A percentile compares a stretch with the other conserved stretches of the same genome.
Conservation (phyloP, 2,888 invertebrate genomes). For the Epinotia bilunana region DNA sequence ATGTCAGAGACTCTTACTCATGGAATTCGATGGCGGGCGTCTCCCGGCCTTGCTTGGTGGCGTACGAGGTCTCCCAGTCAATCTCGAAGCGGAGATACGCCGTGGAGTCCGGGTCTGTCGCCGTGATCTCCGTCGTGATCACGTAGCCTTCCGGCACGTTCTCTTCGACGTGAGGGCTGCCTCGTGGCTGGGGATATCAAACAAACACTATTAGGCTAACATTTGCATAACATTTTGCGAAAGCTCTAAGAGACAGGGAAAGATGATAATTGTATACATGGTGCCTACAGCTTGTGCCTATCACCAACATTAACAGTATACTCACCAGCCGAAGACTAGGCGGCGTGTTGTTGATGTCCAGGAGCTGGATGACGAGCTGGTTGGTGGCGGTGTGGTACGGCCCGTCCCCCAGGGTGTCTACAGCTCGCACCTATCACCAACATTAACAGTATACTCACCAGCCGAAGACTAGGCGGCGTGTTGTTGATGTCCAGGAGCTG, state of each 20-base stretch:
- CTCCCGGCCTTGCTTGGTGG: constrained; percentile 83
- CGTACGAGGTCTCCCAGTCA: constrained; percentile 84
- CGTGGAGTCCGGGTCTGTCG: constrained; percentile 85
- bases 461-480: too few species aligned
- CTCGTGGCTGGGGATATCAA: constrained; percentile 67
- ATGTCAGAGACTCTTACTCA: constrained; percentile 56
- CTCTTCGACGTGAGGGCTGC: constrained; percentile 81
- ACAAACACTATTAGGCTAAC: not conserved
- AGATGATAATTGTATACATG: not conserved
- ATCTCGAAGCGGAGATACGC: constrained; percentile 84
- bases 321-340: too few species aligned
- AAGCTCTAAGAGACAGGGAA: not conserved
- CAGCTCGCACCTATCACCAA: too few species aligned
- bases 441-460: too few species aligned
- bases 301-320: too few species aligned
- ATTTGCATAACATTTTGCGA: not conserved
- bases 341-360: too few species aligned
- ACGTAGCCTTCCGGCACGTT: constrained; percentile 73
- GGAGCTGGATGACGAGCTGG: too few species aligned
- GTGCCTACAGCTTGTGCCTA: too few species aligned
- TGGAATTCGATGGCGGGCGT: constrained; percentile 63
- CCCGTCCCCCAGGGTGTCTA: too few species aligned
- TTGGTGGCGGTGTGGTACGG: too few species aligned
- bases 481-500: too few species aligned
- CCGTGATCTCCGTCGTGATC: constrained; percentile 77